phyloP scores from a whole-genome alignment of 2,797 vertebrate species.

The Mormyrops boulengeri region DNA sequence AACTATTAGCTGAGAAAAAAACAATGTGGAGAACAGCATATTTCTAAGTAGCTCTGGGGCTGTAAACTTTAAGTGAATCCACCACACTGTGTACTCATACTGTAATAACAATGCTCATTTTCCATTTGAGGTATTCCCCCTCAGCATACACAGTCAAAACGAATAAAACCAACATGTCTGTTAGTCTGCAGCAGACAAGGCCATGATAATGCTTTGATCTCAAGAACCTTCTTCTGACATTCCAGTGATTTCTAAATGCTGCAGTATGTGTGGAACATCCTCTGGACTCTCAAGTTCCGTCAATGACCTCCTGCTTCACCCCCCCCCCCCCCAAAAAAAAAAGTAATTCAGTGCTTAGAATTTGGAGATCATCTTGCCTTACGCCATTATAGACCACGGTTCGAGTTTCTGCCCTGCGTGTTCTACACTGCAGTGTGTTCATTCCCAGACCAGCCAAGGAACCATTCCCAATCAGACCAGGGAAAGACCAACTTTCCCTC shows the following conservation, averaged over 20 bases:
- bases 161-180: not conserved
- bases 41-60: not conserved
- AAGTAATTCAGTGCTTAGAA: not conserved
- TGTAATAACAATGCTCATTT: not conserved
- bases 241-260: not conserved
- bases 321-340: not conserved
- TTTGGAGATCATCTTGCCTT: not conserved
- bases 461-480: no score
- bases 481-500: not conserved
- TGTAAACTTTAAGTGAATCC: not conserved
- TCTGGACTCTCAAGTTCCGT: not conserved
- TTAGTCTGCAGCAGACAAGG: not conserved
- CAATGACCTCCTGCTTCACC: not conserved
- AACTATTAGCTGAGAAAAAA: not conserved
- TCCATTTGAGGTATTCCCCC: not conserved
- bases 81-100: not conserved
- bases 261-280: not conserved
- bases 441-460: not conserved
- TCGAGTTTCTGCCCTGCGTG: not conserved
- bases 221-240: not conserved
- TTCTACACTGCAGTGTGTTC: not conserved
- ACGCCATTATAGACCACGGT: not conserved
- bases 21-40: not conserved
- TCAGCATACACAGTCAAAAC: not conserved
- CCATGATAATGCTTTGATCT: not conserved